Percentiles rank a stretch among this genome's conserved stretches.
Evolutionary conservation across 2,797 vertebrate genomes (phyloP).

Genomic region (Steatocranus sp.): DNA sequence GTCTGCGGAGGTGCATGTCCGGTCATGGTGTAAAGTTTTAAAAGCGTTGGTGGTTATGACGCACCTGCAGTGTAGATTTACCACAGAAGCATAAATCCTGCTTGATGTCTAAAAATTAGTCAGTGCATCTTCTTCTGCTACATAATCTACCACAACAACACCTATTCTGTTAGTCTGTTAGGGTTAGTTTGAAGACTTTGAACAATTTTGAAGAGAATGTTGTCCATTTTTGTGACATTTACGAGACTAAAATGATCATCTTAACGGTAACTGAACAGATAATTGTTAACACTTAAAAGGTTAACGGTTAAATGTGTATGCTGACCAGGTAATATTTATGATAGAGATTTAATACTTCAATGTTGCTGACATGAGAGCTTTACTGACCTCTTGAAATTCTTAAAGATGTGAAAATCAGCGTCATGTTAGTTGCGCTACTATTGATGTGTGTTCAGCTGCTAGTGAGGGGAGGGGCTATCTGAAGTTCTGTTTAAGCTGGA

Average conservation of each 20-base stretch:
- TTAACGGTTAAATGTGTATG: not conserved
- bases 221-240: not conserved
- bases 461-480: not conserved
- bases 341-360: not conserved
- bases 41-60: not conserved
- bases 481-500: not conserved
- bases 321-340: not conserved
- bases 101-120: not conserved
- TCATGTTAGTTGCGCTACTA: not conserved
- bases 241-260: not conserved
- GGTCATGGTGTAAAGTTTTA: not conserved
- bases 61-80: not conserved
- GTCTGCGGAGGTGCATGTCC: not conserved
- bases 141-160: not conserved
- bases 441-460: not conserved
- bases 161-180: not conserved
- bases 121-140: not conserved
- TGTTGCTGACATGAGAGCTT: not conserved
- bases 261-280: not conserved
- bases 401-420: not conserved
- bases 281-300: not conserved
- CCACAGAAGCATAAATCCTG: not conserved
- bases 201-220: not conserved
- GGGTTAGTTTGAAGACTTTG: too few species aligned
- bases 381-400: not conserved